Conservation (phyloP, 2,888 invertebrate species). For the Heterodera filipjevi region DNA sequence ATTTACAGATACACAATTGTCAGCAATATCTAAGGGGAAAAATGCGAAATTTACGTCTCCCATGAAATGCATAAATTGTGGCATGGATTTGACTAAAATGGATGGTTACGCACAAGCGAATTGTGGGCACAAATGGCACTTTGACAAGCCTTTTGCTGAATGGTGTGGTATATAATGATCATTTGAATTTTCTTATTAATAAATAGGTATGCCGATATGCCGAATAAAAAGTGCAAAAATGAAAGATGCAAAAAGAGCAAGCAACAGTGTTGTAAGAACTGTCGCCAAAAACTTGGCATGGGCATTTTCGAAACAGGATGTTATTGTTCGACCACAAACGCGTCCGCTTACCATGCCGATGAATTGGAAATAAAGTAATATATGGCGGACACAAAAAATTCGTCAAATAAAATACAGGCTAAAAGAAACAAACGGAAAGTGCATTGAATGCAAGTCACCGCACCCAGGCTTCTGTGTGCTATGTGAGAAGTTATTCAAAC, state of each 20-base stretch:
- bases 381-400: too few relatives aligned
- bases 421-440: not conserved
- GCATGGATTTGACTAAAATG: not conserved
- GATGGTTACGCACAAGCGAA: not conserved
- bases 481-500: not conserved
- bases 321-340: not conserved
- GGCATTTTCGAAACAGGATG: not conserved
- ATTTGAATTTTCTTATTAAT: not conserved
- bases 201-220: not conserved
- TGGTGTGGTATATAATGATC: not conserved
- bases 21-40: not conserved
- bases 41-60: not conserved
- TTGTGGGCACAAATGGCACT: not conserved
- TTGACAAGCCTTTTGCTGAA: not conserved
- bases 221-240: not conserved
- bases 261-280: not conserved
- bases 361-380: not conserved
- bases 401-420: not conserved
- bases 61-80: not conserved
- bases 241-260: not conserved
- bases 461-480: not conserved
- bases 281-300: not conserved
- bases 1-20: not conserved
- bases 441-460: not conserved
- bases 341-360: not conserved